Evolutionary conservation across 2,888 invertebrate genomes (phyloP).

Genomic region (Arctia plantaginis): DNA sequence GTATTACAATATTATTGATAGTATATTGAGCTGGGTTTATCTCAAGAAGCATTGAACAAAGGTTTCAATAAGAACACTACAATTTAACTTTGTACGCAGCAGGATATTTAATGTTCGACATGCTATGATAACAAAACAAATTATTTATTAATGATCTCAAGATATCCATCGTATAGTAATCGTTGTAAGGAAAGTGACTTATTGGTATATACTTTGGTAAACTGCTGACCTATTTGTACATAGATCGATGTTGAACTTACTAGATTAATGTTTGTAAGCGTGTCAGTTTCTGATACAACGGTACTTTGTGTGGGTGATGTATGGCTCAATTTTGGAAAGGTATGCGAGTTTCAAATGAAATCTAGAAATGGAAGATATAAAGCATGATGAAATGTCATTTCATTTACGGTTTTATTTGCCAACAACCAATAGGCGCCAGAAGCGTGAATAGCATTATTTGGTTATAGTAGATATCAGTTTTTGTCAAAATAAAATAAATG

Average conservation of each 20-base stretch:
- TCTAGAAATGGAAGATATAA: constrained; percentile 24
- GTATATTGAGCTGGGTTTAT: constrained; percentile 16
- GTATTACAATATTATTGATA: not conserved
- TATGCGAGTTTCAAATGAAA: constrained; percentile 25
- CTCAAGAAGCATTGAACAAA: constrained; percentile 27
- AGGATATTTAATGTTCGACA: constrained; percentile 32
- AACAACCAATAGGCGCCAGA: constrained; percentile 1
- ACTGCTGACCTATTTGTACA: constrained; percentile 49
- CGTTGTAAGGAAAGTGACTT: constrained; percentile 53
- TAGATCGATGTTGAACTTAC: constrained; percentile 47
- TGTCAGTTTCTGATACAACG: constrained; percentile 42
- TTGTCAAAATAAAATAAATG: not conserved
- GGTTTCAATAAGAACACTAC: constrained; percentile 27
- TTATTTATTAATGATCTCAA: constrained; percentile 57
- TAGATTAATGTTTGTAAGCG: constrained; percentile 52
- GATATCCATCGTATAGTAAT: constrained; percentile 52
- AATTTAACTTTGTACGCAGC: constrained; percentile 37
- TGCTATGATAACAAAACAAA: constrained; percentile 46
- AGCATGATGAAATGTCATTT: constrained; percentile 25
- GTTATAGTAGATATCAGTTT: not conserved
- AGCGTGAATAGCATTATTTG: not conserved
- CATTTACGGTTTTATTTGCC: constrained; percentile 23
- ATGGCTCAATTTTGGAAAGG: constrained; percentile 36
- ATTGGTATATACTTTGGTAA: constrained; percentile 52
- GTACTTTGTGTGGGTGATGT: constrained; percentile 37